These are phyloP conservation scores for Scolanthus callimorphus DNA, from an alignment of 92 coral and sea anemone species.

Conservation along the genomic window DNA sequence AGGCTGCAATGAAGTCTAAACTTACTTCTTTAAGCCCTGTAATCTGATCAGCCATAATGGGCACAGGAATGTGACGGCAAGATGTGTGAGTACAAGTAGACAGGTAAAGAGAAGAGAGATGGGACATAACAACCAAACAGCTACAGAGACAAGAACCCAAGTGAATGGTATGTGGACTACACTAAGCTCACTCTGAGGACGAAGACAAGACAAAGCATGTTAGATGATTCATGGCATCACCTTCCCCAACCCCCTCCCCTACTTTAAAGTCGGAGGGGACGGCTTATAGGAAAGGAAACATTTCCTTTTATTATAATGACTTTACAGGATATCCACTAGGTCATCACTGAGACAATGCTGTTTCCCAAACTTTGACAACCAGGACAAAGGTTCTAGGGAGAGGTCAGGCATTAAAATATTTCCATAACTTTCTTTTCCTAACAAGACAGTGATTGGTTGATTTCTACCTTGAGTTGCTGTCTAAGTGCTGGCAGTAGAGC, in stretches of 20 bases:
- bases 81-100: slow-evolving; percentile 57
- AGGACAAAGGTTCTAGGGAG: neutral
- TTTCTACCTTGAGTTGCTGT: slow-evolving; percentile 82
- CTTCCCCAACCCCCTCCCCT: neutral
- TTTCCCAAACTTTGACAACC: neutral
- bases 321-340: neutral
- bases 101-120: slow-evolving; percentile 71
- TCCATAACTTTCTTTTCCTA: neutral
- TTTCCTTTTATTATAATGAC: no score
- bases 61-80: slow-evolving; percentile 76
- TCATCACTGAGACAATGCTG: neutral
- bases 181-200: slow-evolving; percentile 44
- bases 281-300: no score
- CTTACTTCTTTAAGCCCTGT: slow-evolving; percentile 88
- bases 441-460: neutral
- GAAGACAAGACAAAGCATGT: neutral
- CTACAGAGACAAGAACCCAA: slow-evolving; percentile 54
- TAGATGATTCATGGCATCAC: no score
- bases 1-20: neutral
- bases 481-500: slow-evolving; percentile 89
- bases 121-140: slow-evolving; percentile 57
- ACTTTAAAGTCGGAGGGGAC: no score
- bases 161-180: slow-evolving; percentile 58
- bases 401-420: neutral
- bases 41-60: slow-evolving; percentile 89